These are phyloP conservation scores for Leucoraja erinaceus DNA, from an alignment of 2,113 vertebrate species.

Conservation along the genomic window DNA sequence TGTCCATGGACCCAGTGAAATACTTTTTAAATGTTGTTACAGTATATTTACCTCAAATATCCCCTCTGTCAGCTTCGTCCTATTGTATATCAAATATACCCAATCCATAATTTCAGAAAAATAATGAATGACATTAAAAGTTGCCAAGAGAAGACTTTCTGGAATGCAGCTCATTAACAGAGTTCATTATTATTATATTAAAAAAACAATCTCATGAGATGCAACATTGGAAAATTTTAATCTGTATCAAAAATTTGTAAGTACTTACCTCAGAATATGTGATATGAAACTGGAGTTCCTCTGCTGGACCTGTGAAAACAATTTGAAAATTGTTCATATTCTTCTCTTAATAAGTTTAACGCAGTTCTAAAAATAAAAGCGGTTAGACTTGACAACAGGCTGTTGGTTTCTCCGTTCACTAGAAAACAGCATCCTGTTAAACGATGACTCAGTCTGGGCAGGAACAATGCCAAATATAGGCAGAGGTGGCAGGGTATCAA, in stretches of 20 bases:
- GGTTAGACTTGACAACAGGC: not conserved
- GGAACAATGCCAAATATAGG: not conserved
- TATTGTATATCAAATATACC: not conserved
- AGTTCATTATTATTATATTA: not conserved
- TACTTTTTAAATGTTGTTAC: too few relatives aligned
- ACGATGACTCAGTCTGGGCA: not conserved
- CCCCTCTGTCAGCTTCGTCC: too few relatives aligned
- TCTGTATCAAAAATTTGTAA: not conserved
- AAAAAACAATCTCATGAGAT: not conserved
- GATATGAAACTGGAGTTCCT: constrained; percentile 74
- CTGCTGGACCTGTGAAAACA: constrained; percentile 54
- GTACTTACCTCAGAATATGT: constrained; percentile 74
- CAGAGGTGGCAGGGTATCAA: too few relatives aligned
- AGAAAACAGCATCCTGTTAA: not conserved
- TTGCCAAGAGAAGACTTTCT: not conserved
- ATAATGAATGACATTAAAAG: not conserved
- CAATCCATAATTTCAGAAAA: not conserved
- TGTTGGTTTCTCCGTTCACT: not conserved
- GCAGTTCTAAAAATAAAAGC: not conserved
- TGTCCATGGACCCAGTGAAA: too few relatives aligned
- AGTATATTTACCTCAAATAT: too few relatives aligned
- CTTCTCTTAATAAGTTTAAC: not conserved
- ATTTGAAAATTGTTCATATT: not conserved
- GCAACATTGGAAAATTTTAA: not conserved
- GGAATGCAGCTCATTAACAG: not conserved